Conservation (phyloP, 2,113 vertebrate genomes). For the Osmerus eperlanus region DNA sequence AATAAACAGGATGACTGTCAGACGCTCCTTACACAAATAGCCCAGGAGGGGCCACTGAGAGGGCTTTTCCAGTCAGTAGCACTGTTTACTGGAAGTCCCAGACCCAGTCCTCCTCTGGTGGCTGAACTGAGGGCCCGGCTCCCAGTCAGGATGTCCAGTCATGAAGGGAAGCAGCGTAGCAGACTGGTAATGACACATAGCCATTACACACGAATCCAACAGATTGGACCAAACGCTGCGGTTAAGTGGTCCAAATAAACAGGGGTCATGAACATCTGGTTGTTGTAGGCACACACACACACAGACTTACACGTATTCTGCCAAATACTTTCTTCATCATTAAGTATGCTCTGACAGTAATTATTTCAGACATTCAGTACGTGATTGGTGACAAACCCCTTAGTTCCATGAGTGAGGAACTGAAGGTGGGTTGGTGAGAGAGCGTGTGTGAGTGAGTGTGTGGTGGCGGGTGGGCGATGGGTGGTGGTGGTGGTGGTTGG, state of each 20-base stretch:
- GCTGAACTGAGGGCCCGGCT: background rate
- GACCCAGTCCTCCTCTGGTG: background rate
- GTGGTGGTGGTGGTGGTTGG: slow-evolving; percentile 5
- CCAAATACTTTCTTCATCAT: background rate
- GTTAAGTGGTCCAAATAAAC: slow-evolving; percentile 53
- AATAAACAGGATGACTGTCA: background rate
- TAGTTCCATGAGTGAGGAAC: background rate
- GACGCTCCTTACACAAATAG: background rate
- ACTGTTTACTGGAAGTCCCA: background rate
- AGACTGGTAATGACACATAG: slow-evolving; percentile 46
- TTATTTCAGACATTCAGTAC: slow-evolving; percentile 43
- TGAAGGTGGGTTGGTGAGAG: background rate
- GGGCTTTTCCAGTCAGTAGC: background rate
- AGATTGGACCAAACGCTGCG: slow-evolving; percentile 66
- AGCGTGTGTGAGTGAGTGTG: background rate
- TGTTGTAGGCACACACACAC: slow-evolving; percentile 21
- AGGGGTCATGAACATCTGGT: slow-evolving; percentile 66
- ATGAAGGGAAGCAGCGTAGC: slow-evolving; percentile 24
- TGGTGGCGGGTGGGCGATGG: background rate
- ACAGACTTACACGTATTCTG: background rate
- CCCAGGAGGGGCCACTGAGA: background rate
- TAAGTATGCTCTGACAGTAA: slow-evolving; percentile 30
- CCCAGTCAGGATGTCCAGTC: background rate
- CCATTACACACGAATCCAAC: slow-evolving; percentile 62
- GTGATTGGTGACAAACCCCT: slow-evolving; percentile 50